Conservation (phyloP, 2,888 invertebrate genomes). For the Cactoblastis cactorum region DNA sequence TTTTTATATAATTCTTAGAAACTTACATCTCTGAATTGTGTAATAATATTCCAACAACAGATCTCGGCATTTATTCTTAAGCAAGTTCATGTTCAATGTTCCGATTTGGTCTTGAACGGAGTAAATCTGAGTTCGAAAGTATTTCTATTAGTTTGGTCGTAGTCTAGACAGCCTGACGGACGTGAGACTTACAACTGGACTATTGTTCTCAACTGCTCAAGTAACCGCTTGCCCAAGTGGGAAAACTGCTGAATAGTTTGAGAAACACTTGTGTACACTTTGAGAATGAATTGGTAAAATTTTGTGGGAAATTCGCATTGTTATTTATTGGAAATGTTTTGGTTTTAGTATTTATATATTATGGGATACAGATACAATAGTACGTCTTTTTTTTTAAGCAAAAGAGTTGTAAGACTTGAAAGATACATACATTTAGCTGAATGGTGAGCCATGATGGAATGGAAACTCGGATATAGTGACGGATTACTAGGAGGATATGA, state of each 20-base stretch:
- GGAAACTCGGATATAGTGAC: no score
- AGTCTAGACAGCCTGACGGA: constrained; percentile 50
- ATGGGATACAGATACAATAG: no score
- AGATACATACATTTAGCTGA: no score
- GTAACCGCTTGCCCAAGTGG: constrained; percentile 27
- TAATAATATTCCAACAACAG: no score
- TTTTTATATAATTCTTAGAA: no score
- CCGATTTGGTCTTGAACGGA: background rate
- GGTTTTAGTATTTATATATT: no score
- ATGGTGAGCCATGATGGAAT: no score
- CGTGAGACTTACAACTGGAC: constrained; percentile 56
- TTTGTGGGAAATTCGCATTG: background rate
- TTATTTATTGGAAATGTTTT: no score
- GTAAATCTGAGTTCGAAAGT: constrained; percentile 8
- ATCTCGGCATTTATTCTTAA: background rate
- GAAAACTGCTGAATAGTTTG: constrained; percentile 47
- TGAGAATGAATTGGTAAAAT: background rate
- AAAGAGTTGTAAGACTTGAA: no score
- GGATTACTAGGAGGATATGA: no score
- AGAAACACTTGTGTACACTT: constrained; percentile 3
- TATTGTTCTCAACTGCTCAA: constrained; percentile 44
- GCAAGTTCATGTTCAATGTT: background rate
- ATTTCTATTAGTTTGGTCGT: constrained; percentile 13
- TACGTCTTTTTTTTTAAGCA: no score
- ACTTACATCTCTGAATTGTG: no score